phyloP scores from a whole-genome alignment of 2,888 invertebrate genomes.

The Cylindroiulus punctatus region DNA sequence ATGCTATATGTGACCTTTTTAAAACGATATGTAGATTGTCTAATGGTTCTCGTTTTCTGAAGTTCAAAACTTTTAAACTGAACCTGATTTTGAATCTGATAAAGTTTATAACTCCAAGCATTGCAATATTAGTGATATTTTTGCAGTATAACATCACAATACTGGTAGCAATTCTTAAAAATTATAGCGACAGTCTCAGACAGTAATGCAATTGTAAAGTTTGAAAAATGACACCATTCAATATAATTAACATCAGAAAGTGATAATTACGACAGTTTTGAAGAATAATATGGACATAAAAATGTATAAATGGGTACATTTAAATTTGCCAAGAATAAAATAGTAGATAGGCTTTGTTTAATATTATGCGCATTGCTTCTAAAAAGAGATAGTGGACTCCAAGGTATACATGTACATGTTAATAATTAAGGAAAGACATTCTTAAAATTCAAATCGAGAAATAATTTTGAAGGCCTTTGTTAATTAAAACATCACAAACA shows the following conservation, averaged over 20 bases:
- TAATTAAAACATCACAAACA: background rate
- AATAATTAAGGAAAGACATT: background rate
- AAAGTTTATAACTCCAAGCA: no score
- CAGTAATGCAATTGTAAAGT: background rate
- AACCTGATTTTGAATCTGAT: no score
- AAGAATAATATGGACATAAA: background rate
- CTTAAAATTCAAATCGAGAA: background rate
- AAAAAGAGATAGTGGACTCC: background rate
- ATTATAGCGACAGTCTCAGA: no score
- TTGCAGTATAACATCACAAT: no score
- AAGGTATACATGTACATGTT: background rate
- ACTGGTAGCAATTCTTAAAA: no score
- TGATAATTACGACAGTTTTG: slow-evolving; percentile 2
- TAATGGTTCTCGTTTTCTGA: no score
- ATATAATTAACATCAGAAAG: background rate
- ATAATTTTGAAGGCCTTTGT: background rate
- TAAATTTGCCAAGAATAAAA: background rate
- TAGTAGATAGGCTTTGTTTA: background rate
- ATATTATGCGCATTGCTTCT: background rate
- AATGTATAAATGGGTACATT: background rate
- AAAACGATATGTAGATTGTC: no score
- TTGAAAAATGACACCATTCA: background rate
- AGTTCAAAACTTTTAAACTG: no score
- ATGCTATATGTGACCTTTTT: no score
- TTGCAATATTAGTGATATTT: no score